Conservation (phyloP, 2,888 invertebrate genomes). For the Drosophila paramelanica region DNA sequence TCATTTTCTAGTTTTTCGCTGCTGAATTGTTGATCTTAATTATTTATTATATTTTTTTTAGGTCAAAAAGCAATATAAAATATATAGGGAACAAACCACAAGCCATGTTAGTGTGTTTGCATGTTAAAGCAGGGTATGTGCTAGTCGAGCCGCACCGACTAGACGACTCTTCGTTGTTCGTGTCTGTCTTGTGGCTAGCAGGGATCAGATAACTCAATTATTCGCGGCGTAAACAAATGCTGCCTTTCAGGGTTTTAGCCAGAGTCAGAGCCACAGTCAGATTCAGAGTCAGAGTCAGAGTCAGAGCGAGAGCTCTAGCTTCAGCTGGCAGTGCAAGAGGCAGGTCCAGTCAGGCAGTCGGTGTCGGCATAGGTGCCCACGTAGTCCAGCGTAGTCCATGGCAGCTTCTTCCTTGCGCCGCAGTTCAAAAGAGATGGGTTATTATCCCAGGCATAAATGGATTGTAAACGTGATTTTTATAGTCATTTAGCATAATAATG, state of each 20-base stretch:
- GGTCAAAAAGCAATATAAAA: no score
- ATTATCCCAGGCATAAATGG: slow-evolving; percentile 84
- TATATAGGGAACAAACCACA: no score
- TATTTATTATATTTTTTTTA: no score
- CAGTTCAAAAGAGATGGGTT: slow-evolving; percentile 78
- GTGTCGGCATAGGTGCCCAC: background rate
- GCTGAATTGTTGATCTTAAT: no score
- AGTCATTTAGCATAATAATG: slow-evolving; percentile 85
- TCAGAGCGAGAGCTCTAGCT: slow-evolving; percentile 6
- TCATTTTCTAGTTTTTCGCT: no score
- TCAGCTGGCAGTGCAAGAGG: slow-evolving; percentile 9
- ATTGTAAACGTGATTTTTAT: slow-evolving; percentile 85
- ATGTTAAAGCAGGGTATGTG: slow-evolving; percentile 3
- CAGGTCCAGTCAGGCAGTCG: slow-evolving; percentile 3
- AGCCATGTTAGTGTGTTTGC: no score
- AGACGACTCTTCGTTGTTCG: slow-evolving; percentile 7
- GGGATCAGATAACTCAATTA: slow-evolving; percentile 85
- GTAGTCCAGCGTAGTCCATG: slow-evolving; percentile 6
- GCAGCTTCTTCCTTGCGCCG: slow-evolving; percentile 55
- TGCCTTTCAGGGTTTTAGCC: slow-evolving; percentile 74
- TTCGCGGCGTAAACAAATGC: slow-evolving; percentile 84
- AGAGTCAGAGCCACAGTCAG: slow-evolving; percentile 25
- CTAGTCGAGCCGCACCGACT: slow-evolving; percentile 3
- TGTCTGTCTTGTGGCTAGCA: slow-evolving; percentile 69
- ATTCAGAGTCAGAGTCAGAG: slow-evolving; percentile 10